Conservation (phyloP, 2,797 vertebrate genomes). For the Gymnocypris eckloni region DNA sequence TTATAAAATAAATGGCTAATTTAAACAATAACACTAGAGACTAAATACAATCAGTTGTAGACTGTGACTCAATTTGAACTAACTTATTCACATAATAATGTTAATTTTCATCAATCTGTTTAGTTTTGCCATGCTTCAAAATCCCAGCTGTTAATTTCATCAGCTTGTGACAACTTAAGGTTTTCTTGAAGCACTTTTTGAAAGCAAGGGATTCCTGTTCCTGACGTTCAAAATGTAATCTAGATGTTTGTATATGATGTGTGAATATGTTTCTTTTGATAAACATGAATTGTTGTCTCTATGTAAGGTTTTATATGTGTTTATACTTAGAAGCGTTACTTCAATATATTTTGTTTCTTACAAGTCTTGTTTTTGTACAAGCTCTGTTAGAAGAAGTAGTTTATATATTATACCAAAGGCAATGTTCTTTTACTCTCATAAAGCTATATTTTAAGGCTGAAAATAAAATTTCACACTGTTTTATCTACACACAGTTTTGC, state of each 20-base stretch:
- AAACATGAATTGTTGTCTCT: constrained; percentile 13
- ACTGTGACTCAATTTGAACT: not conserved
- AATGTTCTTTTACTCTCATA: not conserved
- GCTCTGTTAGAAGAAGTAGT: not conserved
- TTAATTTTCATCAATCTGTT: not conserved
- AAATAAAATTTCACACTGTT: not conserved
- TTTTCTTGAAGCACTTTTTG: not conserved
- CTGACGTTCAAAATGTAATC: not conserved
- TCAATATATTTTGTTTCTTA: not conserved
- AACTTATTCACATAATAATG: not conserved
- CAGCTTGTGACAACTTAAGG: not conserved
- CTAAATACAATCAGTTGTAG: not conserved
- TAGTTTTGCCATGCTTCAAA: not conserved
- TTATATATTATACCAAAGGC: not conserved
- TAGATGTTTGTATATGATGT: constrained; percentile 52
- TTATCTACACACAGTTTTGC: not conserved
- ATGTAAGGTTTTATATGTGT: constrained; percentile 35
- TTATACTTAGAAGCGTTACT: constrained; percentile 15
- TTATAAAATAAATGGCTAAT: not conserved
- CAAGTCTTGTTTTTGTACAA: not conserved
- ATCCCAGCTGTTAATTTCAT: not conserved
- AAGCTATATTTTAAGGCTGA: not conserved
- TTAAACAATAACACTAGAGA: not conserved
- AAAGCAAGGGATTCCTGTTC: not conserved
- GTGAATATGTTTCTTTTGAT: constrained; percentile 44